A percentile compares a stretch with the other conserved stretches of the same genome.
phyloP scores from a whole-genome alignment of 2,113 vertebrate species.

The Lamprologus tigripictilis region DNA sequence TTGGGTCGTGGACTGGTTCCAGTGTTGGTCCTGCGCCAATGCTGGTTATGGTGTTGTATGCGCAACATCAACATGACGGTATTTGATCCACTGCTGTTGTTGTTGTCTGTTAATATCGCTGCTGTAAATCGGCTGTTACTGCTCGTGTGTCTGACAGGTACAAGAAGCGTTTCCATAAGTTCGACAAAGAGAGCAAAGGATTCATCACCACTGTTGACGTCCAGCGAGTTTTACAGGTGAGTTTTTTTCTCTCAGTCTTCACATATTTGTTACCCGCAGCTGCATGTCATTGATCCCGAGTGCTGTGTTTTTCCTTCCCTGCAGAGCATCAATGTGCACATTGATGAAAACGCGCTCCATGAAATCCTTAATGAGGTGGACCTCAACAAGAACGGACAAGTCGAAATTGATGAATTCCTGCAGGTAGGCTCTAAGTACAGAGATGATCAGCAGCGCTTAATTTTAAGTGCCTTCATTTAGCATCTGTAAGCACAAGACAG shows the following conservation, averaged over 20 bases:
- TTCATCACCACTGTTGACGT: slow-evolving; percentile 95
- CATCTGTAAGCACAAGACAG: not conserved
- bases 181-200: slow-evolving; percentile 92
- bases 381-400: slow-evolving; percentile 97
- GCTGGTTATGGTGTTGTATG: not conserved
- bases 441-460: not conserved
- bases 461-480: not conserved
- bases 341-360: slow-evolving; percentile 87
- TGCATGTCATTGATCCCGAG: not conserved
- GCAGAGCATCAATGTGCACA: slow-evolving; percentile 86
- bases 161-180: slow-evolving; percentile 92
- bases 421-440: slow-evolving; percentile 67
- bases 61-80: not conserved
- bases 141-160: slow-evolving; percentile 70
- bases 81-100: not conserved
- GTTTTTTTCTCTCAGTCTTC: not conserved
- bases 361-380: slow-evolving; percentile 96
- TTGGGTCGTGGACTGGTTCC: not conserved
- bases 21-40: not conserved
- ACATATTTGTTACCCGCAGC: not conserved
- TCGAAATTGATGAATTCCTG: slow-evolving; percentile 91
- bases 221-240: slow-evolving; percentile 86
- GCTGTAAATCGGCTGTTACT: not conserved
- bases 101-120: not conserved
- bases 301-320: not conserved